Base-by-base conservation (phyloP, 2,888 invertebrate species). In the Tortrix viridana region DNA sequence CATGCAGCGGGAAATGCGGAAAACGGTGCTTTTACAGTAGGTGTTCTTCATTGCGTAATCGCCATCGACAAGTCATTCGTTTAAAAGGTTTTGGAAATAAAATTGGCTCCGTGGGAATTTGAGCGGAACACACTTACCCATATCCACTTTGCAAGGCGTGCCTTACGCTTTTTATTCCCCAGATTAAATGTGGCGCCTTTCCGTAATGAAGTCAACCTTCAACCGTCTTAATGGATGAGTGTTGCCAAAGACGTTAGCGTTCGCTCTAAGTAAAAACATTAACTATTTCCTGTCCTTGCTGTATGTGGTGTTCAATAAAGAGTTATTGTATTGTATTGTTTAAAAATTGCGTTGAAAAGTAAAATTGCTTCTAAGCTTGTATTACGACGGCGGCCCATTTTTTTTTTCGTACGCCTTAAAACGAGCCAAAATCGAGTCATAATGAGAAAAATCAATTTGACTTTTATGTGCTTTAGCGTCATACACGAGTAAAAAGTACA, bases 11-110 rank as follows among this genome's bases (percentile, higher is more conserved):
- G 18, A 49, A 55, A 49, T 48, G 54, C 48, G 46, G n/a, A 43
- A 32, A 44, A 20, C 54, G 32, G 22, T 61, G 18, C 32, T 22
- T 49, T 12, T 32, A 49, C 26, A 44, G 16, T 43, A 55, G 49
- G 46, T 32, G 18, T 71, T 72, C 72, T 44, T 73, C 69, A 68
- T 70, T 69, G 65, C 68, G 72, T 74, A 75, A 79, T 75, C 71
- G 73, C 73, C 69, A 74, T 76, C 74, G 68, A 61, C 53, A 65
- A 65, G 48, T 48, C 50, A 58, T 65, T 62, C 72, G 69, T 79
- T 76, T 75, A 77, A 80, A 78, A 78, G 75, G 74, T 74, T 79
- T 75, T 66, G 67, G 66, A 67, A 67, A 74, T 75, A 72, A 76
- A 74, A 68, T 66, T 62, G 66, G 69, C 67, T 69, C 64, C 68